Base-by-base conservation (phyloP, 2,888 invertebrate genomes). In the Nemoura dubitans region DNA sequence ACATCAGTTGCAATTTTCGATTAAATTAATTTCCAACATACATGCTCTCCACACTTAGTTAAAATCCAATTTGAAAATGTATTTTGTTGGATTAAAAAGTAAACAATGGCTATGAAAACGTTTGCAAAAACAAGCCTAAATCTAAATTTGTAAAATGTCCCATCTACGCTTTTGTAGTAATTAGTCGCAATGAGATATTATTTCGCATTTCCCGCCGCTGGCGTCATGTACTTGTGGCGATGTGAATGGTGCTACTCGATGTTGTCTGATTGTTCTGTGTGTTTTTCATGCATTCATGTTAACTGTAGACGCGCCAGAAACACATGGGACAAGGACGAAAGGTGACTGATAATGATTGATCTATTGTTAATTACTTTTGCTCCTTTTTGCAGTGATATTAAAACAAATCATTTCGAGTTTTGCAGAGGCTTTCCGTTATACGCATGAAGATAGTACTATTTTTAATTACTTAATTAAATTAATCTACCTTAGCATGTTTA, bases 251-350 rank as follows among this genome's bases (percentile, higher is more conserved):
- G 26, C 21, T 42, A 3, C 43, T 86, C 29, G 10, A 81, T 36
- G 30, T 86, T 86, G 78, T 86, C 36, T 42, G 86, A 80, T 86
- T 82, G 80, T 86, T 77, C 42, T 59, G 59, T 59, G 59, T 89
- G 88, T 86, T 84, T 87, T 88, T 29, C 86, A 87, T 88, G 87
- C 87, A 85, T 30, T 83, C 85, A 36, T 82, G 82, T 30, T 86
- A 28, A 59, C 59, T 85, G 76, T 86, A 88, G 89, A 86, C 88
- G 87, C 85, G 86, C 87, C 86, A 88, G 88, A 86, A 88, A 86
- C 76, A 85, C 87, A 10, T 89, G 89, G 89, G 89, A 88, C 80
- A 42, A 83, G n/a, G 89, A 89, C 29, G 88, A 89, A 84, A 89
- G 89, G 89, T 89, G 85, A 87, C 86, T 80, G 78, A 29, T 59